These are phyloP conservation scores for Caenorhabditis japonica DNA, from an alignment of 2,888 invertebrate genomes.

Conservation along the genomic window DNA sequence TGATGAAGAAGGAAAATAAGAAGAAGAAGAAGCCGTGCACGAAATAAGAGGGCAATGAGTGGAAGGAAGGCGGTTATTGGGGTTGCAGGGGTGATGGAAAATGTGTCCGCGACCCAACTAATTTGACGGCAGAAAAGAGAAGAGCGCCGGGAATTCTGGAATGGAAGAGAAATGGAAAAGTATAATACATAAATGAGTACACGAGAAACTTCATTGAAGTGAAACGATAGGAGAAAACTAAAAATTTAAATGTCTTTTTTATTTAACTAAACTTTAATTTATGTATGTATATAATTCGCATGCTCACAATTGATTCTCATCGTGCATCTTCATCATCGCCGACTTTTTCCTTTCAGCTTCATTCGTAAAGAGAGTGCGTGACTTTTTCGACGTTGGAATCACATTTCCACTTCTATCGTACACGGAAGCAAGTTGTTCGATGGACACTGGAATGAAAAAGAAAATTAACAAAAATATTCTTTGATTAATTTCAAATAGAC, in stretches of 20 bases:
- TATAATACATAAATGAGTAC: constrained; percentile 1
- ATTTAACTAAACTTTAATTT: constrained; percentile 16
- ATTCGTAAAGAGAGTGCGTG: constrained; percentile 41
- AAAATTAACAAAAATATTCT: background rate
- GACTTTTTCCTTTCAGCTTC: constrained; percentile 36
- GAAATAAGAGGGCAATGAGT: constrained; percentile 5
- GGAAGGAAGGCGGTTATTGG: constrained; percentile 22
- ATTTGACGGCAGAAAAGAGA: constrained; percentile 11
- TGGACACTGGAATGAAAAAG: constrained; percentile 54
- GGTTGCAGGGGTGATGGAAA: constrained; percentile 25
- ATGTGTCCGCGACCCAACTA: constrained; percentile 19
- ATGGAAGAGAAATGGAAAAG: constrained; percentile 1
- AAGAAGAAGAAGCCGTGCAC: constrained; percentile 5
- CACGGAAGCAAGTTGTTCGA: constrained; percentile 64
- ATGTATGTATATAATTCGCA: background rate
- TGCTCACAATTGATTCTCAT: constrained; percentile 30
- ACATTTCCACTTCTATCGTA: constrained; percentile 56
- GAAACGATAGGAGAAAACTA: constrained; percentile 4
- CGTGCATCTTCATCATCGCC: constrained; percentile 26
- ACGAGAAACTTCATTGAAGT: constrained; percentile 36
- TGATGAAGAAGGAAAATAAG: too few species aligned
- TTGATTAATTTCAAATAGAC: background rate
- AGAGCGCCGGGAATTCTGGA: constrained; percentile 1
- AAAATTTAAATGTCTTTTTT: constrained; percentile 17
- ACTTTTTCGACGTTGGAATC: constrained; percentile 38